These are phyloP conservation scores for Bombylius discolor DNA, from an alignment of 2,888 invertebrate genomes.

Conservation along the genomic window DNA sequence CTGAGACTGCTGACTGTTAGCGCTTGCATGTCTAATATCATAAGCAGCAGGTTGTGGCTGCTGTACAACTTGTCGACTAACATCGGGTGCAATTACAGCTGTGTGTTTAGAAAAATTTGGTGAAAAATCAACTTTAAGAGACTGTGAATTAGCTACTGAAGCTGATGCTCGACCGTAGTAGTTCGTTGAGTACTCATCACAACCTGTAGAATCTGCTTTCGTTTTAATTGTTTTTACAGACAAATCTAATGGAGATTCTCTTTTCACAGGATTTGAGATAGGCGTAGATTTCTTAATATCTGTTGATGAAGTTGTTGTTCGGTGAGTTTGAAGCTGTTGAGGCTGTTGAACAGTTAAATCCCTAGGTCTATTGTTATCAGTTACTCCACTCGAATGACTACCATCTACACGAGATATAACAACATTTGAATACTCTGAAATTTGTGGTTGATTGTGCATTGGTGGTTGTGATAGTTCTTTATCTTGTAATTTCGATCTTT, in stretches of 20 bases:
- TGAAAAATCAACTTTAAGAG: constrained; percentile 66
- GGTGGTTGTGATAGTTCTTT: neutral
- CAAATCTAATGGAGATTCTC: constrained; percentile 62
- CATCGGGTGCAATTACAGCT: neutral
- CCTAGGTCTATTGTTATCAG: neutral
- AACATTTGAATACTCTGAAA: constrained; percentile 1
- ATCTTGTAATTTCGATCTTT: neutral
- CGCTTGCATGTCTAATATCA: neutral
- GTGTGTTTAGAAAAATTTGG: constrained; percentile 48
- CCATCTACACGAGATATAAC: constrained; percentile 1
- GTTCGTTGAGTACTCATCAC: constrained; percentile 39
- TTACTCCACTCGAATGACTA: neutral
- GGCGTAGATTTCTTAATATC: neutral
- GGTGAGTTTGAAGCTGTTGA: neutral
- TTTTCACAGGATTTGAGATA: constrained; percentile 2
- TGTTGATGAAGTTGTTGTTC: neutral
- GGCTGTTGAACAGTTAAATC: neutral
- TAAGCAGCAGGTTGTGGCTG: neutral
- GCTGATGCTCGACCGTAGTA: constrained; percentile 11
- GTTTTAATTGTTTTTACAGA: constrained; percentile 82
- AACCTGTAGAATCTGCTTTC: constrained; percentile 75
- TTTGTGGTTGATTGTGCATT: neutral
- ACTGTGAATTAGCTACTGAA: constrained; percentile 23
- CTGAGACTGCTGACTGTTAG: neutral
- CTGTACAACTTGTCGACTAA: neutral